Evolutionary conservation across 2,113 vertebrate species (phyloP), one percentile per base, ranked within the genome.

Genomic region (Phyllostomus hastatus): DNA sequence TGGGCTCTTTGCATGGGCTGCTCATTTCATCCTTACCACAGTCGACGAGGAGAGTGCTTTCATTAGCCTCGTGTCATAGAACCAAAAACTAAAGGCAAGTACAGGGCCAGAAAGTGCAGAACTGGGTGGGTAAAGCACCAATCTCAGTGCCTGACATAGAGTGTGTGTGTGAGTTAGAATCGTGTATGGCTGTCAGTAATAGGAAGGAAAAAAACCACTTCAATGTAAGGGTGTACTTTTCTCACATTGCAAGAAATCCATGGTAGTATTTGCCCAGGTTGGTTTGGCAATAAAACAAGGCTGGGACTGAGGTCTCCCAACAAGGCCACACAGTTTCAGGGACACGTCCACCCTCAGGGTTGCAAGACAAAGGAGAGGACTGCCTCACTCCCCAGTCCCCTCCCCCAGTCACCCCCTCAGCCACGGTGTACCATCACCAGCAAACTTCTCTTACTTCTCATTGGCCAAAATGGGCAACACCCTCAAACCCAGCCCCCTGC

Each of bases 401-500:
- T 50, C 31, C 33, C 17, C 66, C 48, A 72, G 20, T 5, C 20
- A 24, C 69, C 38, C 41, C 43, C 17, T 64, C 54, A 50, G 79
- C 31, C 64, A 41, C 22, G 1, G 17, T 3, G n/a, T 83, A 43
- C 6, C 8, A 52, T 35, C 16, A 20, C 11, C 46, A 82, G 67
- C 35, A 85, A 38, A 89, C 35, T 70, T 78, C 24, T 38, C 61
- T 76, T 11, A 38, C 78, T 69, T 72, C 38, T 88, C 3, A 20
- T 10, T 35, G 50, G 28, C 38, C 48, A 70, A 59, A 90, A 54
- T 79, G 35, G 43, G 31, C 43, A 73, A 46, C 4, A 28, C 7
- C 38, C 1, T 26, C 12, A 3, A 8, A 16, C n/a, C 24, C 41
- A 72, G 24, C 5, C 8, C 22, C 0, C 57, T 41, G 26, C 10